phyloP scores from a whole-genome alignment of 2,797 vertebrate species.

The Lacerta agilis region DNA sequence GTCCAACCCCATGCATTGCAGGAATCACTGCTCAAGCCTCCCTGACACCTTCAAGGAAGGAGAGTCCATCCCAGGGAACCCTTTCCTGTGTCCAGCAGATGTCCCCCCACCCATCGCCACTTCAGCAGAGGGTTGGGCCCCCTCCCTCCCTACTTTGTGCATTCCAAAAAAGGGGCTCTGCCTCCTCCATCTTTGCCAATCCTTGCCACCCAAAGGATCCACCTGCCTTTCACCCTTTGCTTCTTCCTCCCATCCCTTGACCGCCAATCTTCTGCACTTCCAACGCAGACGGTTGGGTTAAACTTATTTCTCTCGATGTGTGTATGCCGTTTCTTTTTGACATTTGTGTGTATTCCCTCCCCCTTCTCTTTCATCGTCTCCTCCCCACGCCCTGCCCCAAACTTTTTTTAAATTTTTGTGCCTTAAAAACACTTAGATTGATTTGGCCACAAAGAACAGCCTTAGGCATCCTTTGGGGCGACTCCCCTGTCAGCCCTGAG shows the following conservation, averaged over 20 bases:
- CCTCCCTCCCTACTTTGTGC: too few species aligned
- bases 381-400: neutral
- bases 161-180: neutral
- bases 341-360: too few species aligned
- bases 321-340: neutral
- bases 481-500: too few species aligned
- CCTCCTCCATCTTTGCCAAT: neutral
- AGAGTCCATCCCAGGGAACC: too few species aligned
- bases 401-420: conserved; percentile 56
- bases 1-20: too few species aligned
- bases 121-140: too few species aligned
- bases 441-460: neutral
- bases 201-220: neutral
- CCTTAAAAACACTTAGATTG: conserved; percentile 61
- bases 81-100: neutral
- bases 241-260: neutral
- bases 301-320: neutral
- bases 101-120: too few species aligned
- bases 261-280: conserved; percentile 34
- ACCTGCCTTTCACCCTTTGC: too few species aligned
- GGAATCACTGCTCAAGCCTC: too few species aligned
- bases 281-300: neutral
- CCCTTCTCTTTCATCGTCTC: neutral
- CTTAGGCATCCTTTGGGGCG: too few species aligned
- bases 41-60: too few species aligned